A percentile compares a stretch with the other conserved stretches of the same genome.
Evolutionary conservation across 2,888 invertebrate species (phyloP).

Genomic region (Embidobia sp.): DNA sequence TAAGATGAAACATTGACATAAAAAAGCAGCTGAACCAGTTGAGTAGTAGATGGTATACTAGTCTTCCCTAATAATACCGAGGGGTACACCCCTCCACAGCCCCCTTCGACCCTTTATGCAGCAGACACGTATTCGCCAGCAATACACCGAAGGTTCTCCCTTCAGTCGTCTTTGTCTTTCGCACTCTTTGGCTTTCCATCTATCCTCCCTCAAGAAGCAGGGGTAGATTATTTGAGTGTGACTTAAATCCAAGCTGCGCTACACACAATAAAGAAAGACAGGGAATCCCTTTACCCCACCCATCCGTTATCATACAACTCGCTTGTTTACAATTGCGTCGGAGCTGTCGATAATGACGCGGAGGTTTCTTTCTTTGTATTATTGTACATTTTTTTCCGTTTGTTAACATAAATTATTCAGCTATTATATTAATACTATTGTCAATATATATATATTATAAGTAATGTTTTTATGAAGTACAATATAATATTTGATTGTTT

Average conservation of each 20-base stretch:
- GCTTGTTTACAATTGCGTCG: slow-evolving; percentile 51
- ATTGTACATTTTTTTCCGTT: too few species aligned
- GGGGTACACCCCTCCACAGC: slow-evolving; percentile 77
- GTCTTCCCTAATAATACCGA: slow-evolving; percentile 70
- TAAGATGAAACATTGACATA: too few species aligned
- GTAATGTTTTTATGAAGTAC: too few species aligned
- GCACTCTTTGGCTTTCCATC: slow-evolving; percentile 33
- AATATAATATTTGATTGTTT: too few species aligned
- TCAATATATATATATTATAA: too few species aligned
- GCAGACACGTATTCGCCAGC: slow-evolving; percentile 71
- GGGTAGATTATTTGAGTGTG: slow-evolving; percentile 68
- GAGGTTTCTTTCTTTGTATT: too few species aligned
- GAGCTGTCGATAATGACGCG: slow-evolving; percentile 44
- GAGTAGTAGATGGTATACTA: slow-evolving; percentile 73
- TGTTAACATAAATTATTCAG: too few species aligned
- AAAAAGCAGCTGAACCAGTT: slow-evolving; percentile 71
- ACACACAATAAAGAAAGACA: slow-evolving; percentile 66
- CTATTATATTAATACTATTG: too few species aligned
- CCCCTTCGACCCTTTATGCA: slow-evolving; percentile 65
- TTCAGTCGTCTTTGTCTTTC: slow-evolving; percentile 59
- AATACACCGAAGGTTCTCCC: slow-evolving; percentile 71
- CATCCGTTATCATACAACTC: slow-evolving; percentile 25
- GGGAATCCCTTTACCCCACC: slow-evolving; percentile 24
- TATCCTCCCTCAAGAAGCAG: slow-evolving; percentile 56
- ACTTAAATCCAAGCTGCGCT: slow-evolving; percentile 73